Evolutionary conservation across 2,797 vertebrate genomes (phyloP).

Genomic region (Esox masquinongy): DNA sequence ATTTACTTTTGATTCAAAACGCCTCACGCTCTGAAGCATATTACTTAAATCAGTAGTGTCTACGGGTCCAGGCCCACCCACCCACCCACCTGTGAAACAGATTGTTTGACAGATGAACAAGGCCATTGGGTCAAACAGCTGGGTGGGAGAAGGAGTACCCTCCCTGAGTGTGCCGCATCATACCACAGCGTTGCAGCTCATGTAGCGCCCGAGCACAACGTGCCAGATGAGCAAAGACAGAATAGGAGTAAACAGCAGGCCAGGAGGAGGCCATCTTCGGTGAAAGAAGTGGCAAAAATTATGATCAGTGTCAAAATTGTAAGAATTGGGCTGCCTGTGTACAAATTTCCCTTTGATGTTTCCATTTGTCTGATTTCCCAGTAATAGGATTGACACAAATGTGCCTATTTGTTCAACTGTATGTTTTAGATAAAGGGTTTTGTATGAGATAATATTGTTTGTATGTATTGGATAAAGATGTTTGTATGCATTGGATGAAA

Average conservation of each 20-base stretch:
- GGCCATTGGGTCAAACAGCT: conserved; percentile 34
- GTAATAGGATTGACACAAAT: not conserved
- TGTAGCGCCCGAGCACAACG: too few species aligned
- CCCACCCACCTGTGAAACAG: conserved; percentile 52
- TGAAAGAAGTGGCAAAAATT: not conserved
- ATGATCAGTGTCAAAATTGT: too few species aligned
- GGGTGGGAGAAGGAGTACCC: conserved; percentile 13
- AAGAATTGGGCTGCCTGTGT: too few species aligned
- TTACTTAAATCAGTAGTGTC: not conserved
- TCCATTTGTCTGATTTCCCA: not conserved
- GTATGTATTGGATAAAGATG: not conserved
- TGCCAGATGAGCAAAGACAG: conserved; percentile 29
- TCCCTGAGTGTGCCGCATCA: conserved; percentile 6
- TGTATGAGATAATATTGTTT: not conserved
- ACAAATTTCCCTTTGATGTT: not conserved
- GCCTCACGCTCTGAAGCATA: not conserved
- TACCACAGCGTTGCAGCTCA: conserved; percentile 8
- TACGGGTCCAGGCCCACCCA: conserved; percentile 31
- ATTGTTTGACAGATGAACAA: conserved; percentile 34
- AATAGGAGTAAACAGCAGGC: not conserved
- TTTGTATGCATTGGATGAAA: not conserved
- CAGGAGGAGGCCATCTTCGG: not conserved
- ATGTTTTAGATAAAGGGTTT: too few species aligned
- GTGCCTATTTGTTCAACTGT: not conserved
- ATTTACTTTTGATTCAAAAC: not conserved